A percentile compares a stretch with the other conserved stretches of the same genome.
phyloP scores from a whole-genome alignment of 2,797 vertebrate species.

The Taenioides sp. region DNA sequence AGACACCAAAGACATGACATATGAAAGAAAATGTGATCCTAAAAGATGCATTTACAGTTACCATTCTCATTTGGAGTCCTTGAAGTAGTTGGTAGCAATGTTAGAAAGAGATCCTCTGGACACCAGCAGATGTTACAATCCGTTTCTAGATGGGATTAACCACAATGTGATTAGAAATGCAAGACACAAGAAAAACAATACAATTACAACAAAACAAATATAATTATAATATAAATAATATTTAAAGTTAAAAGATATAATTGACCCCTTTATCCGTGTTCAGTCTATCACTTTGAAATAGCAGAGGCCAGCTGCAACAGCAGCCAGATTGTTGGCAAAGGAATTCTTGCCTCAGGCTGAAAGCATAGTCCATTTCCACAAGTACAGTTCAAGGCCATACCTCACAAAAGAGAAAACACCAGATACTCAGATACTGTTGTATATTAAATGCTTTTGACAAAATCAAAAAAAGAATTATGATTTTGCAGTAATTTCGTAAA shows the following conservation, averaged over 20 bases:
- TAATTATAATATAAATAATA: not conserved
- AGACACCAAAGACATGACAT: not conserved
- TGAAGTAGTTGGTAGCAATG: conserved; percentile 13
- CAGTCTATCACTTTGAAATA: not conserved
- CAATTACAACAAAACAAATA: not conserved
- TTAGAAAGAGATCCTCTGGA: conserved; percentile 24
- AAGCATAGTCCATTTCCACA: not conserved
- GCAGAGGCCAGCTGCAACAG: conserved; percentile 7
- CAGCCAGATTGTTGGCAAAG: conserved; percentile 11
- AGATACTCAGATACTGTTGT: not conserved
- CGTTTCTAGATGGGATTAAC: conserved; percentile 20
- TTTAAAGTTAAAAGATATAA: not conserved
- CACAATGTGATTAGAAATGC: too few species aligned
- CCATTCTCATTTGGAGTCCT: conserved; percentile 52
- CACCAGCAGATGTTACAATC: conserved; percentile 29
- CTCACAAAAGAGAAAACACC: not conserved
- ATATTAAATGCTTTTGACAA: not conserved
- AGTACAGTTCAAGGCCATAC: conserved; percentile 1
- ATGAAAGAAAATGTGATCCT: not conserved
- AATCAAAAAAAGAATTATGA: not conserved
- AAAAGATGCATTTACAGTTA: conserved; percentile 29
- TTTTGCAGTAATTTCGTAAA: not conserved
- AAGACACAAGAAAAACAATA: not conserved
- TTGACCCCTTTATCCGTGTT: not conserved
- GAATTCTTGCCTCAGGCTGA: conserved; percentile 10